Evolutionary conservation across 2,797 vertebrate species (phyloP), one percentile per base, ranked within the genome.

Genomic region (Bovichtus variegatus): DNA sequence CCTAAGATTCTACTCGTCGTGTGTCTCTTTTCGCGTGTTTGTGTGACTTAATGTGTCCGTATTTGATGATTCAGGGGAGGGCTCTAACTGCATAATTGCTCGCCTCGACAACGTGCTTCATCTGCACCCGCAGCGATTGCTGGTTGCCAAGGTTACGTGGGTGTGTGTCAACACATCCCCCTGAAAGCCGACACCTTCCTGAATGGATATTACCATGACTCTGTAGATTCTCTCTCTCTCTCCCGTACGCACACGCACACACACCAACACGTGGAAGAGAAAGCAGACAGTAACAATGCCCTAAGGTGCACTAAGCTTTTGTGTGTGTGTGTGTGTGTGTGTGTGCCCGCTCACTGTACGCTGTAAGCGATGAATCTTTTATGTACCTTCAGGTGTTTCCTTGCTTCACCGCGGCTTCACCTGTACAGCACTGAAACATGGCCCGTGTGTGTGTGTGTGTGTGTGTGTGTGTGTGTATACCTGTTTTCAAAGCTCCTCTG

Each of bases 41-140:
- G 77, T 82, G 80, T 74, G 76, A 80, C 77, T 84, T 76, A 31
- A 34, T 76, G 47, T 74, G 80, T 71, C 76, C 65, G 54, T 25
- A 60, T 84, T 78, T 86, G 90, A 90, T 92, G 89, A 93, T 92
- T 93, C 90, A 93, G 90, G 88, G 82, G 88, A 85, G 89, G 87
- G 85, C 85, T 92, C 87, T 91, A 88, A 93, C 89, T 88, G 90
- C 92, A 93, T 95, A 94, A 95, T 94, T 94, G 92, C 90, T 86
- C 87, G 76, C 85, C 86, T 88, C 81, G 38, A 88, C 90, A 90
- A 87, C 81, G 63, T 50, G 82, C 90, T 92, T 93, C 91, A 94
- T 90, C 91, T 91, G 90, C 55, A 91, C 92, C 88, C 69, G 72
- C 88, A 89, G 92, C 84, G 59, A 82, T 79, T 72, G 82, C 78